Evolutionary conservation across 1,140 invertebrate species (phyloP), one percentile per base, ranked within the genome.

Genomic region (Atta colombica): DNA sequence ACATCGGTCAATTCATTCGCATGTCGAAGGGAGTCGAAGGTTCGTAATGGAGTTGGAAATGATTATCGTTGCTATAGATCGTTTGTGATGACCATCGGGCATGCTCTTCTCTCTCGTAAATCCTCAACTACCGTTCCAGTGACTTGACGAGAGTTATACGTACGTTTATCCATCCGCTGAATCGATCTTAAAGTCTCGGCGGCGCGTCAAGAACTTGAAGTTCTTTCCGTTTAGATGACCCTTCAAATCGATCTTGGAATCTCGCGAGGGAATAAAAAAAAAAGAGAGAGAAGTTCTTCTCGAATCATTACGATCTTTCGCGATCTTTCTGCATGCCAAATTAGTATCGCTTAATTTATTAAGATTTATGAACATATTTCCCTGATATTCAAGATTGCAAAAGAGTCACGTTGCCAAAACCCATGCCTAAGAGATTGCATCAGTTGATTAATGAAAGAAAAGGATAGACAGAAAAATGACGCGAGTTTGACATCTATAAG

Each of bases 311-410:
- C n/a, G 14, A 45, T 61, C 10, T 25, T 61, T 21, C 58, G 35
- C 58, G 39, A 66, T 65, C 58, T 25, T 53, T 66, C n/a, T 31
- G 49, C 31, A 58, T 72, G 21, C 5, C 31, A 45, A 81, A 81
- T 71, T 82, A 82, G 14, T 28, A 58, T 39, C 51, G 66, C 51
- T 82, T 71, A 60, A 82, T 82, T 82, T 82, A 72, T 72, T 51
- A 8, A 68, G 78, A 82, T 58, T 72, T 58, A 82, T n/a, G 66
- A 82, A 60, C n/a, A 35, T 31, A 45, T 66, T 51, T 60, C 49
- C 35, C 12, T 21, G 78, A 71, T 58, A 49, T 35, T 72, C 21
- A 28, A 71, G 31, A 72, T 81, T 58, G 65, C n/a, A 31, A 78
- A 31, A 53, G 6, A 39, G 65, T 75, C 12, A 58, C 53, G 31